Evolutionary conservation across 1,140 invertebrate genomes (phyloP).

Genomic region (Cryptotermes secundus): DNA sequence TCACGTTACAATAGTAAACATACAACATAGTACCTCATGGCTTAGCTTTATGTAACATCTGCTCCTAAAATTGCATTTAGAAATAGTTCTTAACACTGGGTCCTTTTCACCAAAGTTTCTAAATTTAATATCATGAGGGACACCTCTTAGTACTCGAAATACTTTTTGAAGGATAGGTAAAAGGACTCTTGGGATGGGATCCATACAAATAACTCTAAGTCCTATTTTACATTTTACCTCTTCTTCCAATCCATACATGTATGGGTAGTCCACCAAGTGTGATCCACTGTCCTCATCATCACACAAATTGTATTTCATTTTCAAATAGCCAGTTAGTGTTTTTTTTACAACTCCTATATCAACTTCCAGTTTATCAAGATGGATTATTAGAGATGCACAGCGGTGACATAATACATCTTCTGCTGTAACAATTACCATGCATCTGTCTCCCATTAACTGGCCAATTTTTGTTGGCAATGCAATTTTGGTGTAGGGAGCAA

Average conservation of each 20-base stretch:
- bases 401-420: conserved; percentile 39
- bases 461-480: conserved; percentile 40
- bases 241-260: not conserved
- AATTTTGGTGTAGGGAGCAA: conserved; percentile 37
- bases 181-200: not conserved
- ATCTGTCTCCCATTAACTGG: conserved; percentile 40
- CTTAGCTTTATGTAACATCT: too few relatives aligned
- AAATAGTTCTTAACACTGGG: too few relatives aligned
- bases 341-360: conserved; percentile 38
- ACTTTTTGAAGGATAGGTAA: too few relatives aligned
- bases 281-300: conserved; percentile 21
- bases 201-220: not conserved
- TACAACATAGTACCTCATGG: too few relatives aligned
- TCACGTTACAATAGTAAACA: too few relatives aligned
- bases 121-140: too few relatives aligned
- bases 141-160: too few relatives aligned
- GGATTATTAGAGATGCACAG: conserved; percentile 39
- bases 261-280: not conserved
- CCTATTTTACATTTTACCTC: not conserved
- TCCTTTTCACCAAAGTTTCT: too few relatives aligned
- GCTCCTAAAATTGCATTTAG: too few relatives aligned
- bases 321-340: conserved; percentile 38
- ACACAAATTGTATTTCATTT: conserved; percentile 39
- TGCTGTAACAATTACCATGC: conserved; percentile 39
- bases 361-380: conserved; percentile 41